Percentiles rank a stretch among this genome's conserved stretches.
Conservation (phyloP, 2,888 invertebrate genomes). For the Drosophila cognata region DNA sequence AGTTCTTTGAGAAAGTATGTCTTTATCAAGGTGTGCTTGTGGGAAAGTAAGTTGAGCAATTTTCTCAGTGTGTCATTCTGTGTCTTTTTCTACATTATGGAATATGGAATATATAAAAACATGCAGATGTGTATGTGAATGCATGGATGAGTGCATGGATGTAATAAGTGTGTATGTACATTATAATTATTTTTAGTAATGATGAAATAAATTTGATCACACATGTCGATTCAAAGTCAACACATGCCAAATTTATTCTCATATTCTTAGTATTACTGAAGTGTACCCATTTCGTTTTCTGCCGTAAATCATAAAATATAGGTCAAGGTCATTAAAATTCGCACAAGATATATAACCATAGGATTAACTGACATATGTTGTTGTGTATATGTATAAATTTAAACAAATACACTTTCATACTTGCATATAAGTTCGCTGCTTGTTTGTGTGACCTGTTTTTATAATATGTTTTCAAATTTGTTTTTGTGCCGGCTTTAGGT, state of each 20-base stretch:
- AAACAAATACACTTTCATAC: neutral
- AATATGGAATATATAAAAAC: neutral
- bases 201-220: neutral
- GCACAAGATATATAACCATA: constrained; percentile 1
- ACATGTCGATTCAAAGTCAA: neutral
- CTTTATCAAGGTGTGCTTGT: neutral
- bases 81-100: neutral
- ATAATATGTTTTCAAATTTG: neutral
- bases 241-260: neutral
- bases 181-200: neutral
- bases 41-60: neutral
- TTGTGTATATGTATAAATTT: neutral
- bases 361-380: neutral
- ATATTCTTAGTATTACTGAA: constrained; percentile 5
- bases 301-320: constrained; percentile 48
- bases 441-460: neutral
- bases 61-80: neutral
- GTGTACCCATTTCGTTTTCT: constrained; percentile 7
- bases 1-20: neutral
- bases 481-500: neutral
- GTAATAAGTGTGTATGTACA: neutral
- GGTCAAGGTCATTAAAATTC: constrained; percentile 78
- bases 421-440: neutral
- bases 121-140: neutral
- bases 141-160: neutral